These are phyloP conservation scores for Pelodytes ibericus DNA, from an alignment of 2,797 vertebrate species.

Conservation along the genomic window DNA sequence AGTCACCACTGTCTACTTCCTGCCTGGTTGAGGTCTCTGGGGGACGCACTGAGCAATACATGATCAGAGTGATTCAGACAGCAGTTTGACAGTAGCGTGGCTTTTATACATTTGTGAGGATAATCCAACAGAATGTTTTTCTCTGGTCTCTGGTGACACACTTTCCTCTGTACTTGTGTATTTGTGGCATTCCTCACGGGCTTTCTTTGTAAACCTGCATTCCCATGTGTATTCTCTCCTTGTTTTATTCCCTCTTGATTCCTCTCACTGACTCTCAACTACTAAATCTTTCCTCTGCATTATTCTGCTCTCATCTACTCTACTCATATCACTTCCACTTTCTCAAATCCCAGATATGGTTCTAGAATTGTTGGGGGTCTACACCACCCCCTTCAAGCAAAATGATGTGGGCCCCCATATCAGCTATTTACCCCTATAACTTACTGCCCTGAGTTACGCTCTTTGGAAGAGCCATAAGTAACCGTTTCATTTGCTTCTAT, in stretches of 20 bases:
- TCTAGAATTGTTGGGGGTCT: too few relatives aligned
- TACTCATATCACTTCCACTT: too few relatives aligned
- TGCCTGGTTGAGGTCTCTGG: neutral
- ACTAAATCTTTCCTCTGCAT: too few relatives aligned
- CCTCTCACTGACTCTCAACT: too few relatives aligned
- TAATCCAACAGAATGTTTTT: neutral
- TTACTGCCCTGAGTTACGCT: too few relatives aligned
- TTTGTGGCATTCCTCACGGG: neutral
- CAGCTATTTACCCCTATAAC: too few relatives aligned
- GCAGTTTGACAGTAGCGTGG: neutral
- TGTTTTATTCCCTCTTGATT: neutral
- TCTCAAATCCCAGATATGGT: too few relatives aligned
- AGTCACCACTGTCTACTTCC: neutral
- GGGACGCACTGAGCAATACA: neutral
- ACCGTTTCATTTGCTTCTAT: too few relatives aligned
- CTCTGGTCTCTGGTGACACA: neutral
- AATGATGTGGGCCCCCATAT: too few relatives aligned
- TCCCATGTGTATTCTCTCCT: neutral
- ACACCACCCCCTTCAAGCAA: too few relatives aligned
- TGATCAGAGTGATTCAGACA: slow-evolving; percentile 1
- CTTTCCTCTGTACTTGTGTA: neutral
- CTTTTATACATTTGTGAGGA: slow-evolving; percentile 2
- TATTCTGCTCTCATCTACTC: too few relatives aligned
- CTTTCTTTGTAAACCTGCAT: neutral
- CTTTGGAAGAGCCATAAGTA: too few relatives aligned